Percentiles rank a stretch among this genome's conserved stretches.
Conservation (phyloP, 1,140 invertebrate species). For the Calycopis cecrops region DNA sequence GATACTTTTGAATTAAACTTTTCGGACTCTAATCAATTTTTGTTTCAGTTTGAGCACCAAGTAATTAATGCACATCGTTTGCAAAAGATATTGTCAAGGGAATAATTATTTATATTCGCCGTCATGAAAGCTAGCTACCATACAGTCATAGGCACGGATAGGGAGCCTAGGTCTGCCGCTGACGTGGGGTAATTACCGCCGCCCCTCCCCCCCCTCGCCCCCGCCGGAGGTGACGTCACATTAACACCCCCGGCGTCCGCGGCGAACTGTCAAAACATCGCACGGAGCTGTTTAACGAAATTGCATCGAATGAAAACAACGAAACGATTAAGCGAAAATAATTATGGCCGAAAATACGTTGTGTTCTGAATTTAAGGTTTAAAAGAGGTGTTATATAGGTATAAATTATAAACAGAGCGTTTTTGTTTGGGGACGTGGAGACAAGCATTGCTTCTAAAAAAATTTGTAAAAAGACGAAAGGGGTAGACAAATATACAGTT, state of each 20-base stretch:
- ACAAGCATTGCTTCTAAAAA: too few species aligned
- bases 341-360: conserved; percentile 12
- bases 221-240: conserved; percentile 55
- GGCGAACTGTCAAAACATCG: conserved; percentile 63
- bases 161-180: conserved; percentile 58
- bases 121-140: conserved; percentile 41
- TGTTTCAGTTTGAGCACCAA: too few species aligned
- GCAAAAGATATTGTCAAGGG: conserved; percentile 19
- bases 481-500: too few species aligned
- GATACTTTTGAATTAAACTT: too few species aligned
- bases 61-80: not conserved
- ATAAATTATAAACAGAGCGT: too few species aligned
- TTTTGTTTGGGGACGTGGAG: too few species aligned
- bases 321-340: conserved; percentile 20
- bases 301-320: conserved; percentile 51
- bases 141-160: conserved; percentile 51
- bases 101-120: conserved; percentile 16
- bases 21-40: too few species aligned
- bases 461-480: too few species aligned
- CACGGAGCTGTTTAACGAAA: conserved; percentile 50
- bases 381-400: too few species aligned
- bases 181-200: conserved; percentile 65
- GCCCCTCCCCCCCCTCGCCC: conserved; percentile 27
- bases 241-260: conserved; percentile 56
- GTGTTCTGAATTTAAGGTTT: not conserved